Base-by-base conservation (phyloP, 2,797 vertebrate species). In the Gymnoscopelus braueri region DNA sequence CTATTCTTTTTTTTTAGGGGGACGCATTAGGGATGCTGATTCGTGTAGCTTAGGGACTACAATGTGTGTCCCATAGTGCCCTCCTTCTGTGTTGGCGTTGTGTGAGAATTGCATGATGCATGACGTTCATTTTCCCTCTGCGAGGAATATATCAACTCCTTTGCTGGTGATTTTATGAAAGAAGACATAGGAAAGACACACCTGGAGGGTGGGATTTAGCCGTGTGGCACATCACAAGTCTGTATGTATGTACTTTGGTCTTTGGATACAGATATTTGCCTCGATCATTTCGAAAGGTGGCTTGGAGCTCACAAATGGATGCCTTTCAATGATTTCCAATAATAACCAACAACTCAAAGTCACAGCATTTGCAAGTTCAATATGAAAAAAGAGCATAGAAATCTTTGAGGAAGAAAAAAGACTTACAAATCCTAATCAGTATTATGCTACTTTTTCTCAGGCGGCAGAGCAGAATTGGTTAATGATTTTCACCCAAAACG, bases 401-500 rank as follows among this genome's bases (percentile, higher is more conserved):
- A 88, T 87, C 24, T 82, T 63, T 15, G 70, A 73, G 69, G 67
- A 64, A 75, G 52, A 78, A 77, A n/a, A 72, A 70, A 73, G 67
- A 13, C 14, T n/a, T 52, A 13, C 8, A 35, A 77, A 84, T 63
- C 57, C 54, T 65, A 70, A 57, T 69, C 5, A 1, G 58, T 72
- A 60, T 72, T 81, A 64, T 73, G 24, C 68, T 77, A 63, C 62
- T 75, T 82, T 52, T 62, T 68, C 32, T 72, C 65, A 35, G 54
- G 29, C 74, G 68, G 71, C 66, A 79, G 85, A 60, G 65, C 63
- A 69, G 59, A 85, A 90, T 85, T 68, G 64, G 82, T 87, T 91
- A 89, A 91, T 82, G 84, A 88, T 78, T 85, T 81, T 79, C 59
- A 87, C 82, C 77, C 64, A 48, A 74, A 87, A 87, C 23, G 65